phyloP scores from a whole-genome alignment of 2,797 vertebrate genomes.

The Arrhamphus sclerolepis region DNA sequence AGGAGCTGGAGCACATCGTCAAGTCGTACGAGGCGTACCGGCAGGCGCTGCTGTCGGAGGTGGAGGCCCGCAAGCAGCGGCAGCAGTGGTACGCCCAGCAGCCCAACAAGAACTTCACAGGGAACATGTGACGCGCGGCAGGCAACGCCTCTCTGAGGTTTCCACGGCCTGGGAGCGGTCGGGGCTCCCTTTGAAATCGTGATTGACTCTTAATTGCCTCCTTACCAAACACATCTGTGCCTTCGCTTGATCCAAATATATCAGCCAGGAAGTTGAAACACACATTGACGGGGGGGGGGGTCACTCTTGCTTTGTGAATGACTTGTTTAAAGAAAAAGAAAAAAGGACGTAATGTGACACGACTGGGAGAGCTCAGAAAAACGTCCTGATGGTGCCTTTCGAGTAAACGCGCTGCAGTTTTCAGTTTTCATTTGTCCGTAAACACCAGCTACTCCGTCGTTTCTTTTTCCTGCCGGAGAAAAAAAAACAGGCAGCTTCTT shows the following conservation, averaged over 20 bases:
- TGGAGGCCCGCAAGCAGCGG: slow-evolving; percentile 92
- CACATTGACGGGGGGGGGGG: slow-evolving; percentile 2
- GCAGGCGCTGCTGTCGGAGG: slow-evolving; percentile 91
- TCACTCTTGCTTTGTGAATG: slow-evolving; percentile 43
- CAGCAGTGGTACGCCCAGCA: slow-evolving; percentile 96
- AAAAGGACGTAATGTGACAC: slow-evolving; percentile 38
- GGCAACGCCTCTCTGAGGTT: slow-evolving; percentile 62
- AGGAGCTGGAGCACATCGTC: slow-evolving; percentile 97
- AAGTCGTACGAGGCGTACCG: slow-evolving; percentile 97
- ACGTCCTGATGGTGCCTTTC: slow-evolving; percentile 58
- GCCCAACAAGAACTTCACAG: slow-evolving; percentile 86
- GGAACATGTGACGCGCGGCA: slow-evolving; percentile 74
- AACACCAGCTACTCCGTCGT: slow-evolving; percentile 35
- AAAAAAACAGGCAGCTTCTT: slow-evolving; percentile 58
- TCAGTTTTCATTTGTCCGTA: slow-evolving; percentile 28
- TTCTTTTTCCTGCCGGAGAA: slow-evolving; percentile 43
- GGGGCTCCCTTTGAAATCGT: slow-evolving; percentile 47
- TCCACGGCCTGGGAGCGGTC: slow-evolving; percentile 56
- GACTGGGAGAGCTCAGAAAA: slow-evolving; percentile 37
- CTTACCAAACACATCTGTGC: slow-evolving; percentile 79
- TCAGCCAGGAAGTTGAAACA: slow-evolving; percentile 49
- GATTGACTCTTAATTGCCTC: slow-evolving; percentile 61
- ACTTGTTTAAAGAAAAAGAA: slow-evolving; percentile 27
- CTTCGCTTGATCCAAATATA: slow-evolving; percentile 79
- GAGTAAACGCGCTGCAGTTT: slow-evolving; percentile 26